A percentile compares a stretch with the other conserved stretches of the same genome.
These are phyloP conservation scores for Orbicella faveolata DNA, from an alignment of 64 coral and sea anemone genomes.

Conservation along the genomic window DNA sequence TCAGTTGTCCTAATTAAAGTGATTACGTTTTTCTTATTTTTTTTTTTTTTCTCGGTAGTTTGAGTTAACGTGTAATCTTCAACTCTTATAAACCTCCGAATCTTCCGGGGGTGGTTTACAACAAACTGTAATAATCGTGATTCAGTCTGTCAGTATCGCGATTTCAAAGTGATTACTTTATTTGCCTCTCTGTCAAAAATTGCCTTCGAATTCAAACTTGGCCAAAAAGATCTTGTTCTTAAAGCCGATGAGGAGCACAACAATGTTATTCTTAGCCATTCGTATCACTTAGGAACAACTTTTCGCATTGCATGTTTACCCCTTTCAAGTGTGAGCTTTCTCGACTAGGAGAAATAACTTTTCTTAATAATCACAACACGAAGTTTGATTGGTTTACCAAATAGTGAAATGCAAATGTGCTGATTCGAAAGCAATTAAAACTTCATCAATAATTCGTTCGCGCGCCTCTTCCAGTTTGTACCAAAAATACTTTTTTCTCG, in stretches of 20 bases:
- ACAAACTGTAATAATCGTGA: neutral
- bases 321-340: neutral
- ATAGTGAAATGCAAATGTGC: conserved; percentile 14
- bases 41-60: too few relatives aligned
- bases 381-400: neutral
- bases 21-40: too few relatives aligned
- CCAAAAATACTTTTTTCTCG: neutral
- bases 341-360: neutral
- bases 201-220: neutral
- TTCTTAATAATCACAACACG: neutral
- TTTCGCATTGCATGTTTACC: neutral
- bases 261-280: too few relatives aligned
- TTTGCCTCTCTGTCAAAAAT: neutral
- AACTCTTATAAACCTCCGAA: too few relatives aligned
- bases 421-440: conserved; percentile 36
- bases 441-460: conserved; percentile 42
- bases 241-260: too few relatives aligned
- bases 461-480: neutral
- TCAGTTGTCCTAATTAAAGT: too few relatives aligned
- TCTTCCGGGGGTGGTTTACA: neutral
- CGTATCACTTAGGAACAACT: too few relatives aligned
- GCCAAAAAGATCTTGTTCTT: too few relatives aligned
- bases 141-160: neutral
- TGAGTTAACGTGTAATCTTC: too few relatives aligned
- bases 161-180: neutral